Percentiles rank a stretch among this genome's conserved stretches.
Conservation (phyloP, 2,113 vertebrate genomes). For the Oxygymnocypris stewartii region DNA sequence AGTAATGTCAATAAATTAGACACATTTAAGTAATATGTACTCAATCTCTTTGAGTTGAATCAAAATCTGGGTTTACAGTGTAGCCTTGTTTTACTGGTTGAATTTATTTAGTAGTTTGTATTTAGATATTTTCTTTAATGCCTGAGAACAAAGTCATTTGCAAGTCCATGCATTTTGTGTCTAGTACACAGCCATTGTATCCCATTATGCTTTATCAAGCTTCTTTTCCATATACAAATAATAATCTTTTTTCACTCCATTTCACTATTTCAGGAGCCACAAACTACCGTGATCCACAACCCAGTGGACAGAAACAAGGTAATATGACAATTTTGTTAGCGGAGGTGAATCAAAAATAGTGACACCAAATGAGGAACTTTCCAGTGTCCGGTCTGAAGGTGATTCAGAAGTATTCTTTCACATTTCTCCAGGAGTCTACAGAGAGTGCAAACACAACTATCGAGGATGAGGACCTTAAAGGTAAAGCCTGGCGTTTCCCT, state of each 20-base stretch:
- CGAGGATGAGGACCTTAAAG: conserved; percentile 98
- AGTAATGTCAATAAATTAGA: too few species aligned
- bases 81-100: neutral
- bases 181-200: conserved; percentile 7
- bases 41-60: too few species aligned
- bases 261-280: conserved; percentile 88
- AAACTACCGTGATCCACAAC: conserved; percentile 98
- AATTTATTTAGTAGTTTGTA: neutral
- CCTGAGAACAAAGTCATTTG: neutral
- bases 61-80: too few species aligned
- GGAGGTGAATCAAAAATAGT: neutral
- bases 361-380: neutral
- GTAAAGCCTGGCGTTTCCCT: conserved; percentile 68
- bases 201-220: neutral
- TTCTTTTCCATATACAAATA: neutral
- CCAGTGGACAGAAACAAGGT: conserved; percentile 99
- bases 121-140: neutral
- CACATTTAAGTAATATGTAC: too few species aligned
- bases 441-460: conserved; percentile 98
- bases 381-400: neutral
- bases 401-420: neutral
- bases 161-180: conserved; percentile 23
- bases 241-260: conserved; percentile 65
- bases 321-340: conserved; percentile 45
- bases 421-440: conserved; percentile 86